A percentile compares a stretch with the other conserved stretches of the same genome.
These are phyloP conservation scores for Campoplex capitator DNA, from an alignment of 2,888 invertebrate species.

Conservation along the genomic window DNA sequence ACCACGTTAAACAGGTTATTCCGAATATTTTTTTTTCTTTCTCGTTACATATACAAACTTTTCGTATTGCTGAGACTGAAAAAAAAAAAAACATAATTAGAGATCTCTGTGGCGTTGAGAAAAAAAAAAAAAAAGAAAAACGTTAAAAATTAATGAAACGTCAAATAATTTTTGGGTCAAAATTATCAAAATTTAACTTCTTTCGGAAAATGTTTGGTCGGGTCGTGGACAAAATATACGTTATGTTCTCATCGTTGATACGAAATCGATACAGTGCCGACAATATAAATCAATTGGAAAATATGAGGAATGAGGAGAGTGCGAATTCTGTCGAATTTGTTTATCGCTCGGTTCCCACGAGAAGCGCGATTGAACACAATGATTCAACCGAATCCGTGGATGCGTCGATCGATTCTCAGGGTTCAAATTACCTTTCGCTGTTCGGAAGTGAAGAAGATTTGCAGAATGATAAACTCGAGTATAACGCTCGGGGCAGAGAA, in stretches of 20 bases:
- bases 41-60: slow-evolving; percentile 34
- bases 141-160: slow-evolving; percentile 7
- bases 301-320: slow-evolving; percentile 46
- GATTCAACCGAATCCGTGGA: slow-evolving; percentile 63
- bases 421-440: slow-evolving; percentile 62
- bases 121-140: slow-evolving; percentile 47
- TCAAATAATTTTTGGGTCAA: slow-evolving; percentile 32
- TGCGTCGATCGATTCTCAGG: slow-evolving; percentile 65
- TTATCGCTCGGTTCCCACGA: slow-evolving; percentile 59
- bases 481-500: slow-evolving; percentile 7
- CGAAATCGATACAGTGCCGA: slow-evolving; percentile 42
- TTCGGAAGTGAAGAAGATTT: slow-evolving; percentile 59
- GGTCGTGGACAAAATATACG: slow-evolving; percentile 64
- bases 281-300: slow-evolving; percentile 30
- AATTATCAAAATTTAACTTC: slow-evolving; percentile 23
- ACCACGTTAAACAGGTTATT: slow-evolving; percentile 68
- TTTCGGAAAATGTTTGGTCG: slow-evolving; percentile 61
- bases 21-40: background rate
- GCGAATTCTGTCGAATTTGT: slow-evolving; percentile 64
- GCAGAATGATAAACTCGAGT: slow-evolving; percentile 10
- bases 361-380: slow-evolving; percentile 47
- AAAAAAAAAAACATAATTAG: slow-evolving; percentile 6
- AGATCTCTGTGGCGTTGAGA: slow-evolving; percentile 44
- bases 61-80: slow-evolving; percentile 31
- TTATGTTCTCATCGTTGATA: slow-evolving; percentile 65